A percentile compares a stretch with the other conserved stretches of the same genome.
These are phyloP conservation scores for Serrognathus titanus DNA, from an alignment of 2,888 invertebrate species.

Conservation along the genomic window DNA sequence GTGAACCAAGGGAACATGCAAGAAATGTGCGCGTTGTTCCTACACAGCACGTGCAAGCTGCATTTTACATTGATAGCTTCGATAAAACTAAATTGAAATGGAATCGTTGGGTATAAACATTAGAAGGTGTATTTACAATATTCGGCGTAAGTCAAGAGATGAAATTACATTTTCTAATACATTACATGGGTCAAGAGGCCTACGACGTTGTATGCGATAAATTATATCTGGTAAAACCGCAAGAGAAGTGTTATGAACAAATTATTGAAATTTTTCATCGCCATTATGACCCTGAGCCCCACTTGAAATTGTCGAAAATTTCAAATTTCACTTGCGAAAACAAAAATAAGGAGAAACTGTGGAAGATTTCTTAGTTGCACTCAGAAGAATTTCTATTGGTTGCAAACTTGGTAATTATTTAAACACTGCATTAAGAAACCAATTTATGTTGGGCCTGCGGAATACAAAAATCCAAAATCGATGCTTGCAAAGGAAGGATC, in stretches of 20 bases:
- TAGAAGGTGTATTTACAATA: slow-evolving; percentile 15
- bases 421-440: slow-evolving; percentile 28
- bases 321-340: slow-evolving; percentile 25
- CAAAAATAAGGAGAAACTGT: slow-evolving; percentile 24
- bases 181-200: slow-evolving; percentile 19
- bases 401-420: slow-evolving; percentile 28
- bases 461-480: slow-evolving; percentile 29
- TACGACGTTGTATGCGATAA: slow-evolving; percentile 20
- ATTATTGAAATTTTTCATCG: slow-evolving; percentile 1
- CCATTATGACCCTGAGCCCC: no score
- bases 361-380: slow-evolving; percentile 21
- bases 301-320: slow-evolving; percentile 28
- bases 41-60: no score
- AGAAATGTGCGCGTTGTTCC: no score
- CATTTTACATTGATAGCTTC: slow-evolving; percentile 11
- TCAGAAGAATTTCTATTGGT: slow-evolving; percentile 22
- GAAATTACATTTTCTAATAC: slow-evolving; percentile 9
- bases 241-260: background rate
- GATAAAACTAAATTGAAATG: slow-evolving; percentile 4
- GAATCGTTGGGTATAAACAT: slow-evolving; percentile 9
- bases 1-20: no score
- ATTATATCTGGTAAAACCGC: slow-evolving; percentile 9
- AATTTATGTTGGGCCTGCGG: slow-evolving; percentile 29
- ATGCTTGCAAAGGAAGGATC: slow-evolving; percentile 26
- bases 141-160: slow-evolving; percentile 5